Evolutionary conservation across 2,888 invertebrate genomes (phyloP), one percentile per base, ranked within the genome.

Genomic region (Hemithea aestivaria): DNA sequence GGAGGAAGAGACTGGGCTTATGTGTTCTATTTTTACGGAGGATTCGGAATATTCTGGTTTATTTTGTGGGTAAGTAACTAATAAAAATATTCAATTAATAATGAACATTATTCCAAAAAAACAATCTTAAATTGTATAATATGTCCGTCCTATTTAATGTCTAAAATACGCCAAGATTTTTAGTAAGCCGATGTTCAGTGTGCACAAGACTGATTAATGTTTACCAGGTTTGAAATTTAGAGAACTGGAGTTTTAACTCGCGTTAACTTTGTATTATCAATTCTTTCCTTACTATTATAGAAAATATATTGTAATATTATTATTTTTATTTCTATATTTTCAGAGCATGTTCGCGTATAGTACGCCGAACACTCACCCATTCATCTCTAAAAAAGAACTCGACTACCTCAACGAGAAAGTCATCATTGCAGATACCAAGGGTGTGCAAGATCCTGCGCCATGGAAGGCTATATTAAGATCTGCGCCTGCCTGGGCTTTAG

Each of bases 401-500:
- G 60, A 64, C 1, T 89, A 88, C 42, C 62, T 90, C 9, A 81
- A 80, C 35, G 89, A 90, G 42, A 87, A 91, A 45, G 90, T 92
- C 7, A 85, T 80, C 0, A 80, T 76, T 0, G 84, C 87, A 9
- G 88, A 90, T 12, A 74, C 66, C 9, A 70, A 79, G 38, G 73
- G 70, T 35, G 62, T 75, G 1, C 82, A 76, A 26, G 89, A 90
- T 23, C 89, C 90, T 0, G 91, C 92, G 0, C 94, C 94, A 0
- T 94, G 94, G 93, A 89, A 83, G 55, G 88, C 87, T 0, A 89
- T 95, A 12, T 58, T 93, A 3, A 89, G 88, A 1, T 93, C 91
- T 2, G 77, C 89, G n/a, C 91, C 94, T 0, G 84, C 93, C 43
- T 91, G 93, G 89, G 94, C 94, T 0, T 65, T 94, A 8, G 90